Evolutionary conservation across 2,888 invertebrate genomes (phyloP).

Genomic region (Caenorhabditis sp.): DNA sequence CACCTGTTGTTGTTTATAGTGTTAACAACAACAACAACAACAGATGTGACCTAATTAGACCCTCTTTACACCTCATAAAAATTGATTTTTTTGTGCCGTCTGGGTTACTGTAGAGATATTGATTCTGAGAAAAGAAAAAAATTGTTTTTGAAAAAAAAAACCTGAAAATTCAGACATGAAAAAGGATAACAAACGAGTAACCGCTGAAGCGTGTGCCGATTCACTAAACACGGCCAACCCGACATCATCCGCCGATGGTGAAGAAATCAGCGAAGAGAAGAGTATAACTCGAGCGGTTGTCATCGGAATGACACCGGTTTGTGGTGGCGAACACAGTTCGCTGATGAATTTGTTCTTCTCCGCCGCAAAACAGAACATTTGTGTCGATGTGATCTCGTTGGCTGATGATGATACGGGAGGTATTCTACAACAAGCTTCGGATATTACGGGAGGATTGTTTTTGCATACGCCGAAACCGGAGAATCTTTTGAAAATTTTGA

Average conservation of each 20-base stretch:
- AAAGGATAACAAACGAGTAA: conserved; percentile 14
- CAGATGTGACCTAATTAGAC: no score
- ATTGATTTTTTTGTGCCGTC: no score
- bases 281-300: conserved; percentile 37
- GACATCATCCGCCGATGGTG: neutral
- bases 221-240: conserved; percentile 15
- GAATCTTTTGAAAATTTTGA: conserved; percentile 22
- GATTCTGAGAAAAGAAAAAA: neutral
- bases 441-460: conserved; percentile 53
- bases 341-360: conserved; percentile 57
- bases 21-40: no score
- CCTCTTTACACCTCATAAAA: no score
- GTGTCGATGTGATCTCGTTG: conserved; percentile 48
- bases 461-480: conserved; percentile 17
- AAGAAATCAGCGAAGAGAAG: conserved; percentile 6
- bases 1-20: no score
- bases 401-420: conserved; percentile 44
- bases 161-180: conserved; percentile 41
- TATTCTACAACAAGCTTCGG: conserved; percentile 53
- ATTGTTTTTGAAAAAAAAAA: neutral
- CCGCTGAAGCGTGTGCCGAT: conserved; percentile 24
- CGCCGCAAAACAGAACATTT: conserved; percentile 48
- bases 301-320: conserved; percentile 40
- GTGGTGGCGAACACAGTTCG: conserved; percentile 47
- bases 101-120: no score